Evolutionary conservation across 2,797 vertebrate genomes (phyloP), one percentile per base, ranked within the genome.

Genomic region (Merluccius polli): DNA sequence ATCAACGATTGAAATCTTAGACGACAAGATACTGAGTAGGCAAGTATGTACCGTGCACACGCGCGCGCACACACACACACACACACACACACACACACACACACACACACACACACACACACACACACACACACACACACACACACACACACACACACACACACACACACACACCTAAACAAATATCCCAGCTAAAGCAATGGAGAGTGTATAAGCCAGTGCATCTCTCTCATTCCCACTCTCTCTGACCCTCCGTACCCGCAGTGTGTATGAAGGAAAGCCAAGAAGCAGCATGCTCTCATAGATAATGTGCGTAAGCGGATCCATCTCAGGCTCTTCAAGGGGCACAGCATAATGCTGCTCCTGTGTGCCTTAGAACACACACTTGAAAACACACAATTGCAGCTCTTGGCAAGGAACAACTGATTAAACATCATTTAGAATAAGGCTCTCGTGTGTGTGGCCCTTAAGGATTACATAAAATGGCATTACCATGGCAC

Each of bases 161-260:
- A 36, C 63, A 32, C 68, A 27, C 52, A 44, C 32, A 6, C 44
- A 32, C 67, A 30, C 73, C 70, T 67, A 35, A 72, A 78, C 36
- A 81, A 74, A 59, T 59, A 59, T 59, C 52, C 52, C 52, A 24
- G 52, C 79, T 74, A 75, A 79, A 73, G 84, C 84, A 77, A 68
- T 65, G 86, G 90, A 91, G 88, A 88, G 84, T 85, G 85, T 83
- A 74, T 74, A 74, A 80, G 84, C 75, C 44, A 59, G 83, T 84
- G 83, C 87, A 84, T 82, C 90, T 89, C 90, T 90, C 90, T 90
- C 88, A 41, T 87, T 90, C 90, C 89, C 90, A 89, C 90, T 90
- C 89, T 87, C 79, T 82, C 76, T 90, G 91, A 91, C 90, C 88
- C 88, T 81, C 84, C 89, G 88, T 91, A 83, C 90, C 82, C 76